A percentile compares a stretch with the other conserved stretches of the same genome.
Conservation (phyloP, 2,888 invertebrate species). For the Dryococelus australis region DNA sequence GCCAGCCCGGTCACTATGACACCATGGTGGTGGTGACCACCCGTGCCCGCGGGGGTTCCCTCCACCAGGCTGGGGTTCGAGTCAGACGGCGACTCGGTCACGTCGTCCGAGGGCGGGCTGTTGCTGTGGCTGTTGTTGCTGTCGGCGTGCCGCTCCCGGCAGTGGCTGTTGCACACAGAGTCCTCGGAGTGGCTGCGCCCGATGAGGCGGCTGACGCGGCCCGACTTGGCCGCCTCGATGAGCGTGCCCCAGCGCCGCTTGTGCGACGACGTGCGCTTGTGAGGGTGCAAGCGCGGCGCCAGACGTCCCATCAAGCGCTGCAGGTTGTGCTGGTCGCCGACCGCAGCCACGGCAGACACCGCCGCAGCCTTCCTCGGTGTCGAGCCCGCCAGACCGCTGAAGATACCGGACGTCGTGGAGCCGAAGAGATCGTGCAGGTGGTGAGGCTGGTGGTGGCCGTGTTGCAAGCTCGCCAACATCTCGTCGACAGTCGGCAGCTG, state of each 20-base stretch:
- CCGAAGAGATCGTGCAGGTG: conserved; percentile 67
- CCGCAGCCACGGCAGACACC: conserved; percentile 52
- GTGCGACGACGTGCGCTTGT: conserved; percentile 61
- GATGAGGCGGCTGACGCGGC: conserved; percentile 79
- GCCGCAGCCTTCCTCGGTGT: conserved; percentile 60
- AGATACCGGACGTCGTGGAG: conserved; percentile 75
- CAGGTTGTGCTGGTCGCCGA: conserved; percentile 42
- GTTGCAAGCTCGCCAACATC: conserved; percentile 61
- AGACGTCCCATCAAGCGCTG: conserved; percentile 49
- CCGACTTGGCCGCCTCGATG: conserved; percentile 86
- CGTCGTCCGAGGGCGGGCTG: conserved; percentile 71
- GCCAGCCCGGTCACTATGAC: conserved; percentile 66
- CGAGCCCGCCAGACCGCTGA: conserved; percentile 60
- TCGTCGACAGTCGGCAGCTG: conserved; percentile 48
- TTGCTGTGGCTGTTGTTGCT: conserved; percentile 58
- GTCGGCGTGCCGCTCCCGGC: conserved; percentile 58
- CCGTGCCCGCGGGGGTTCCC: conserved; percentile 44
- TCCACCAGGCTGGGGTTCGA: conserved; percentile 70
- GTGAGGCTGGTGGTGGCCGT: conserved; percentile 62
- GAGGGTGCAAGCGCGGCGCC: conserved; percentile 56
- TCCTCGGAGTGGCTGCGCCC: conserved; percentile 83
- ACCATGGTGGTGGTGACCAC: conserved; percentile 47
- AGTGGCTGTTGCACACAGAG: conserved; percentile 73
- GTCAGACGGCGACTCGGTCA: conserved; percentile 74
- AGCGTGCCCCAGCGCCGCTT: conserved; percentile 66